These are phyloP conservation scores for Lymantria monacha DNA, from an alignment of 2,888 invertebrate species.

Conservation along the genomic window DNA sequence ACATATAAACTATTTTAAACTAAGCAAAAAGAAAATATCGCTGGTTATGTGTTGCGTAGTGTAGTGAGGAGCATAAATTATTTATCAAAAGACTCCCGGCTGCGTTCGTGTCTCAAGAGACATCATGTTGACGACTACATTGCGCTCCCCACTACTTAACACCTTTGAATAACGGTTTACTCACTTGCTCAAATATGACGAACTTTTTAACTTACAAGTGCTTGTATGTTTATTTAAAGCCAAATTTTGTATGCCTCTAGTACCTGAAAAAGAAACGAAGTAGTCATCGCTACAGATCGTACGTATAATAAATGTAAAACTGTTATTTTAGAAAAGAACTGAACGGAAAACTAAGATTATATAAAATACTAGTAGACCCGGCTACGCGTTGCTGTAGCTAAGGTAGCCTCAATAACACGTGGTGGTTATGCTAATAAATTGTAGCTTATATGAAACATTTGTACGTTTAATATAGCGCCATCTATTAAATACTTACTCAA, in stretches of 20 bases:
- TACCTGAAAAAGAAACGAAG: slow-evolving; percentile 2
- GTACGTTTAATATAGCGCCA: too few species aligned
- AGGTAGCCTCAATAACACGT: too few species aligned
- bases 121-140: slow-evolving; percentile 37
- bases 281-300: not conserved
- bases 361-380: too few species aligned
- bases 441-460: too few species aligned
- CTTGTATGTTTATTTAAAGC: not conserved
- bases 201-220: slow-evolving; percentile 11
- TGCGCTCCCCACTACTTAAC: slow-evolving; percentile 61
- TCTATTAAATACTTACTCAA: too few species aligned
- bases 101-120: slow-evolving; percentile 55
- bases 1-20: slow-evolving; percentile 15
- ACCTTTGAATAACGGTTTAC: slow-evolving; percentile 58
- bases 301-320: too few species aligned
- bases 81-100: slow-evolving; percentile 77
- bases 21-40: slow-evolving; percentile 56
- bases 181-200: slow-evolving; percentile 32
- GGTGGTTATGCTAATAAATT: too few species aligned
- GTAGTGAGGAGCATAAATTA: slow-evolving; percentile 73
- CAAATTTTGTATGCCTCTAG: slow-evolving; percentile 8
- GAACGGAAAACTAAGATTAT: too few species aligned
- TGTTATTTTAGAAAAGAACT: too few species aligned
- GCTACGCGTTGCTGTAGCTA: too few species aligned
- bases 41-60: slow-evolving; percentile 55